These are phyloP conservation scores for Lagorchestes hirsutus DNA, from an alignment of 2,797 vertebrate genomes.

Conservation along the genomic window DNA sequence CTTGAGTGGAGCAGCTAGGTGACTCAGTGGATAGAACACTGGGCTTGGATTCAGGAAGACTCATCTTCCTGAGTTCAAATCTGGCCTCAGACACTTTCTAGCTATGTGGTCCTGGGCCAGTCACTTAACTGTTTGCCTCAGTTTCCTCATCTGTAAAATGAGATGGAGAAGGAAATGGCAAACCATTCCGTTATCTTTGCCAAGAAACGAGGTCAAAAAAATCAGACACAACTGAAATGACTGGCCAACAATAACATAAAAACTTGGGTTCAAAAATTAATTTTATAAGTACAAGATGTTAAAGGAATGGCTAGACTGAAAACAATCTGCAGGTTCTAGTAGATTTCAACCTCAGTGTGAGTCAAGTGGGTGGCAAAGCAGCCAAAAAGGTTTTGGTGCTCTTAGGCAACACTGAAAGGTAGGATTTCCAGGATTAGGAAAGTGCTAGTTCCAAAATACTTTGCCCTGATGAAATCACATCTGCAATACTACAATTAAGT, in stretches of 20 bases:
- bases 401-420: neutral
- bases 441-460: neutral
- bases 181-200: neutral
- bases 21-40: neutral
- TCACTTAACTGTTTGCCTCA: neutral
- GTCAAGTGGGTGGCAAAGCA: too few relatives aligned
- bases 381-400: neutral
- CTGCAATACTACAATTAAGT: neutral
- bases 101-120: neutral
- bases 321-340: neutral
- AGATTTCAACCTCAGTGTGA: neutral
- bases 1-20: neutral
- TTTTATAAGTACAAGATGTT: neutral
- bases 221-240: neutral
- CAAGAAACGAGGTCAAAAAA: neutral
- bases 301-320: neutral
- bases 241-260: neutral
- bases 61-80: neutral
- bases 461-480: neutral
- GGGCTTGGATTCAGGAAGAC: neutral
- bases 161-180: neutral
- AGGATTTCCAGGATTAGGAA: neutral
- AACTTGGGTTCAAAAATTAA: neutral
- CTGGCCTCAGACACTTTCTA: neutral
- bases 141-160: neutral